phyloP scores from a whole-genome alignment of 2,888 invertebrate genomes.

The Ophion costatus region DNA sequence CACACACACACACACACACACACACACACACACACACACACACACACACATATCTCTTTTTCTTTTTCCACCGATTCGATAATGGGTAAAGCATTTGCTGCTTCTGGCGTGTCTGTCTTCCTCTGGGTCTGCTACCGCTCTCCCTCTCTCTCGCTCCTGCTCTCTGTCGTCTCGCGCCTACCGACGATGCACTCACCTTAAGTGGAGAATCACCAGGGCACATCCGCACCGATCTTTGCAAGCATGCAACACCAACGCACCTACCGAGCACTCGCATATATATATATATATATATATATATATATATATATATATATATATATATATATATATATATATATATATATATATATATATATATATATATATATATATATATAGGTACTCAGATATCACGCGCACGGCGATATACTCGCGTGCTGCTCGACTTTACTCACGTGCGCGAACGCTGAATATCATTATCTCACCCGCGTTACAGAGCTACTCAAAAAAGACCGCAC shows the following conservation, averaged over 20 bases:
- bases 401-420: constrained; percentile 65
- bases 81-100: constrained; percentile 8
- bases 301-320: too few species aligned
- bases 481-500: constrained; percentile 16
- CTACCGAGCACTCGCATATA: background rate
- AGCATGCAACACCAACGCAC: constrained; percentile 5
- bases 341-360: too few species aligned
- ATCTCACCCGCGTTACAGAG: constrained; percentile 53
- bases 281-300: too few species aligned
- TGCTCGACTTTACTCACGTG: constrained; percentile 69
- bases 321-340: too few species aligned
- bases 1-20: too few species aligned
- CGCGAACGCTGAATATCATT: constrained; percentile 70
- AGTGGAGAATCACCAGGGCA: constrained; percentile 22
- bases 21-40: too few species aligned
- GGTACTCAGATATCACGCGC: background rate
- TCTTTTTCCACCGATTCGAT: background rate
- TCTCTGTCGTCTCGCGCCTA: constrained; percentile 13
- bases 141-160: background rate
- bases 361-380: too few species aligned
- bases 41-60: background rate
- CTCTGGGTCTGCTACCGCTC: background rate
- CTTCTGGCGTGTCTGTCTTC: constrained; percentile 43
- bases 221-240: background rate
- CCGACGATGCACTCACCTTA: constrained; percentile 32